Base-by-base conservation (phyloP, 2,113 vertebrate genomes). In the Xenopus laevis region DNA sequence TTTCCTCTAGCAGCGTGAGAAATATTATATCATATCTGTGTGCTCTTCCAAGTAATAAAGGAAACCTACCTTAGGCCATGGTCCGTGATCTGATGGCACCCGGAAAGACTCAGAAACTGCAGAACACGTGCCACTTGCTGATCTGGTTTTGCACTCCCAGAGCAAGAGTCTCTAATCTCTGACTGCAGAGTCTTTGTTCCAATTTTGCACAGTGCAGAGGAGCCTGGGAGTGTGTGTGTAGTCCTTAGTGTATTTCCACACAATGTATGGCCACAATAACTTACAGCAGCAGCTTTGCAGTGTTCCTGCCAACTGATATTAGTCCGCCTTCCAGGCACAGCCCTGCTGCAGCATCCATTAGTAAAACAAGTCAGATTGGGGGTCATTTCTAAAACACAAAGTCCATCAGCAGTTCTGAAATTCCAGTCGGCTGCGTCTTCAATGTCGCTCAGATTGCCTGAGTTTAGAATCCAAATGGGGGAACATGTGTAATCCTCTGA, bases 81-180 rank as follows among this genome's bases (percentile, higher is more conserved):
- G 78, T 99, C 97, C 81, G 97, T 98, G 87, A 99, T 87, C 87
- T 95, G 95, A 77, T 93, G 96, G 87, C 97, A 98, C 82, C 97
- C 97, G 47, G 97, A 99, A 68, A 99, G 89, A 80, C 97, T 98
- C 89, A 99, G 95, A 82, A 98, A 97, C 68, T 87, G 90, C 82
- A 99, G 91, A 16, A 88, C 82, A 74, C 96, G 91, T 47, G 85
- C 91, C 65, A 82, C 84, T 86, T 90, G 89, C 81, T 91, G 88
- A 47, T 85, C 87, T 82, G 88, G 85, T 77, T 89, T 89, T 66
- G 89, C 86, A 82, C 80, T 88, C 82, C 87, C 87, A 77, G 86
- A 82, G 85, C 88, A 87, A 65, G 78, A 83, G 87, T 89, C 89
- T 79, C 80, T 89, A 80, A 81, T 89, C 74, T 82, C 81, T 78